Evolutionary conservation across 2,888 invertebrate genomes (phyloP), one percentile per base, ranked within the genome.

Genomic region (Drosophila meridiana): DNA sequence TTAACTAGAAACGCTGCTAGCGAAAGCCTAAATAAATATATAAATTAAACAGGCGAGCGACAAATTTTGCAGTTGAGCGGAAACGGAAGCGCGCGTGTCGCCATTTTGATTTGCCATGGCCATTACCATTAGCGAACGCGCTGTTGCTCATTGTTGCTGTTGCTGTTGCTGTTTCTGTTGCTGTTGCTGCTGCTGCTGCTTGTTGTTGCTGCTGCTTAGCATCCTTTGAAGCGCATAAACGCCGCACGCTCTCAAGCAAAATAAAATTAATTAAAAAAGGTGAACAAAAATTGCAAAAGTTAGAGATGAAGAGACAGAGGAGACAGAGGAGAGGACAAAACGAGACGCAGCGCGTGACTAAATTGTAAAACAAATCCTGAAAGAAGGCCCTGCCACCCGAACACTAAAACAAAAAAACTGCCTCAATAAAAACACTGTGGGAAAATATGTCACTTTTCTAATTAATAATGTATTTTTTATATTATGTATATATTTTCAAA

Each of bases 241-340:
- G 68, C 36, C 70, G 58, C 69, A 66, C 58, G 69, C 72, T 52
- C 69, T 62, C 60, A 70, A 62, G 53, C 67, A 58, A 69, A 76
- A 74, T 74, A 57, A 87, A 87, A 89, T 87, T 87, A 87, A 87
- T 87, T 89, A 87, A 87, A 87, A 56, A 82, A 82, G 80, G 79
- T 76, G 64, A 47, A 62, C 61, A 62, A 70, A 68, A 80, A 65
- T 58, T 71, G 56, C 69, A 62, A 69, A 55, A 52, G 50, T 11
- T 34, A 20, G 8, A 9, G 50, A 20, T 5, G 50, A 11, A 50
- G 50, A 20, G 6, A 34, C 6, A 9, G 34, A 20, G 11, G 8
- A 2, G 74, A 82, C 20, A 1, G 20, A 20, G 20, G 20, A 20
- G 20, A 40, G 5, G 13, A 13, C 13, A 38, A 70, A 81, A 73